Evolutionary conservation across 2,888 invertebrate genomes (phyloP), one percentile per base, ranked within the genome.

Genomic region (Dryobota labecula): DNA sequence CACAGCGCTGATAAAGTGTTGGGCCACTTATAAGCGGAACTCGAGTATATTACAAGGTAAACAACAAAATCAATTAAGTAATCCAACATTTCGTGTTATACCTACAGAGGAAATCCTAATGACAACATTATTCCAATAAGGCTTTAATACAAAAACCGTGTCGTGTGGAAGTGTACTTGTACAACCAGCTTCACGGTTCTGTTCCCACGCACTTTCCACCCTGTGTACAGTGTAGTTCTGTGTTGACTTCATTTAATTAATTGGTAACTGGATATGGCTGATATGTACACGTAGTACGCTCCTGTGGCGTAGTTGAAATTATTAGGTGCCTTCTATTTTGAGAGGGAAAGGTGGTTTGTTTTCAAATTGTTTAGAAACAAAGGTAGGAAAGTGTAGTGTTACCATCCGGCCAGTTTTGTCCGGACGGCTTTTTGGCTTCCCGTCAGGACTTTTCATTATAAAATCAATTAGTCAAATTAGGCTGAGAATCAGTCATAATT

Each of bases 231-330:
- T 68, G 51, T 54, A 63, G 69, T 64, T 66, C 49, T 60, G 15
- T 84, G 67, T 83, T 85, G 68, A 72, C 83, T 77, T 78, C 57
- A 64, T 58, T 63, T 63, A 80, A 77, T 77, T 85, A 85, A 85
- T 85, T 80, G 78, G 78, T 58, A 70, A 80, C 77, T 72, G 57
- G 73, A 71, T 69, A 62, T 13, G n/a, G 56, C 18, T 53, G 61
- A 70, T 61, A 63, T 8, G 27, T 38, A 51, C 30, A 62, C 47
- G n/a, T 5, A 36, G 53, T 1, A 15, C 9, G 41, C 58, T 65
- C 53, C 66, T 45, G 70, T 57, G 47, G 51, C 7, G 20, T 64
- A 47, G 53, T 56, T 65, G 3, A 58, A 76, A 70, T 77, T 80
- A 61, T 73, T 64, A 65, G 45, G 7, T 49, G 47, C 73, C 18